phyloP scores from a whole-genome alignment of 2,797 vertebrate species.

The Propithecus deckenii region DNA sequence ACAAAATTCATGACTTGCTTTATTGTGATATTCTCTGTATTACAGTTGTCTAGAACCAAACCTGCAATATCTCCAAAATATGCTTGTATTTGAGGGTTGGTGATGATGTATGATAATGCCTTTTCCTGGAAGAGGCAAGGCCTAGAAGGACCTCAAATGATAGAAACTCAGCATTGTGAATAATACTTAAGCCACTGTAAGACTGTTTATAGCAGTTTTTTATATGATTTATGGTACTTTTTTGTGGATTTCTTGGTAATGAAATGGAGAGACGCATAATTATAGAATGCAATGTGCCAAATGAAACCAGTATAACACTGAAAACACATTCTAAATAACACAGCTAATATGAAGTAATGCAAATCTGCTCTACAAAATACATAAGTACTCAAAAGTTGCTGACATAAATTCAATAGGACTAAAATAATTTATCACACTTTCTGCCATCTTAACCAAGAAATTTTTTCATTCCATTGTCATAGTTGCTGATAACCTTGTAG shows the following conservation, averaged over 20 bases:
- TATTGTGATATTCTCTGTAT: not conserved
- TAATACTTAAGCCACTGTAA: not conserved
- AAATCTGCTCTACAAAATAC: not conserved
- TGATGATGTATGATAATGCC: not conserved
- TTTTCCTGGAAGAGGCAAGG: not conserved
- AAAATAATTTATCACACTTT: conserved; percentile 29
- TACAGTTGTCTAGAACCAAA: not conserved
- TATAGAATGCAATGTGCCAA: not conserved
- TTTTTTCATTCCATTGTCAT: conserved; percentile 2
- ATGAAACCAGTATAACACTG: not conserved
- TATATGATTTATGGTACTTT: not conserved
- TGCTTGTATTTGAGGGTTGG: not conserved
- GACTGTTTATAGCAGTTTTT: not conserved
- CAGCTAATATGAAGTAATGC: not conserved
- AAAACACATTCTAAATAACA: conserved; percentile 26
- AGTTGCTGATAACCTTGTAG: conserved; percentile 16
- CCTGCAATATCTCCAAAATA: not conserved
- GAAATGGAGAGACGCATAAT: not conserved
- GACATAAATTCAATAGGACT: not conserved
- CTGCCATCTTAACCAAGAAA: not conserved
- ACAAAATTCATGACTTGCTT: not conserved
- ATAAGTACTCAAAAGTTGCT: not conserved
- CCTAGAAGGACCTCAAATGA: not conserved
- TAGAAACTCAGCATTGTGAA: not conserved
- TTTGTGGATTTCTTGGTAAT: not conserved